These are phyloP conservation scores for Penaeus japonicus DNA, from an alignment of 1,140 invertebrate genomes.

Conservation along the genomic window DNA sequence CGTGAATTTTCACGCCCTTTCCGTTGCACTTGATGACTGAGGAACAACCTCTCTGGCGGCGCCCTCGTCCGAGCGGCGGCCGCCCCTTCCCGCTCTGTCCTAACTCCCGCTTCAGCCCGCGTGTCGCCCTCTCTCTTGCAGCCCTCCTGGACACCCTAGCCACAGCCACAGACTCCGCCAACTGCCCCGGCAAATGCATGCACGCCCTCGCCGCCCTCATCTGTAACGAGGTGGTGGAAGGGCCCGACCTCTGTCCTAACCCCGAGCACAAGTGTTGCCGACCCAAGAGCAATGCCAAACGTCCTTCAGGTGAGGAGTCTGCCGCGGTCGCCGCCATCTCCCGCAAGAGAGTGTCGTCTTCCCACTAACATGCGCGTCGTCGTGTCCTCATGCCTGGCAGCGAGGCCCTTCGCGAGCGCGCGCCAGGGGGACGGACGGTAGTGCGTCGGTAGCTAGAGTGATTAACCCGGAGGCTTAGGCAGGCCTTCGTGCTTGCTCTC, in stretches of 20 bases:
- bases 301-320: not conserved
- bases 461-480: too few relatives aligned
- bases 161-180: slow-evolving; percentile 28
- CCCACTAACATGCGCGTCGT: too few relatives aligned
- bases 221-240: slow-evolving; percentile 82
- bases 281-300: not conserved
- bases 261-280: slow-evolving; percentile 16
- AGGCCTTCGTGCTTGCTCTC: too few relatives aligned
- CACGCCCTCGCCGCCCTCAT: slow-evolving; percentile 82
- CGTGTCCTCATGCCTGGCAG: too few relatives aligned
- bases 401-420: too few relatives aligned
- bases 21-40: too few relatives aligned
- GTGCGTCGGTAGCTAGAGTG: too few relatives aligned
- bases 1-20: too few relatives aligned
- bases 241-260: slow-evolving; percentile 30
- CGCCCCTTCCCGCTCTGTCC: not conserved
- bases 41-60: too few relatives aligned
- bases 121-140: slow-evolving; percentile 3
- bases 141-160: slow-evolving; percentile 48
- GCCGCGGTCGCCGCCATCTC: not conserved
- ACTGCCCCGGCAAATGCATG: slow-evolving; percentile 84
- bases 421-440: too few relatives aligned
- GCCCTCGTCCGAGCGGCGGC: not conserved
- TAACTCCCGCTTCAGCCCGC: not conserved
- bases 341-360: not conserved